These are phyloP conservation scores for human DNA, from an alignment of 2,113 vertebrate genomes.

Conservation along the genomic window DNA sequence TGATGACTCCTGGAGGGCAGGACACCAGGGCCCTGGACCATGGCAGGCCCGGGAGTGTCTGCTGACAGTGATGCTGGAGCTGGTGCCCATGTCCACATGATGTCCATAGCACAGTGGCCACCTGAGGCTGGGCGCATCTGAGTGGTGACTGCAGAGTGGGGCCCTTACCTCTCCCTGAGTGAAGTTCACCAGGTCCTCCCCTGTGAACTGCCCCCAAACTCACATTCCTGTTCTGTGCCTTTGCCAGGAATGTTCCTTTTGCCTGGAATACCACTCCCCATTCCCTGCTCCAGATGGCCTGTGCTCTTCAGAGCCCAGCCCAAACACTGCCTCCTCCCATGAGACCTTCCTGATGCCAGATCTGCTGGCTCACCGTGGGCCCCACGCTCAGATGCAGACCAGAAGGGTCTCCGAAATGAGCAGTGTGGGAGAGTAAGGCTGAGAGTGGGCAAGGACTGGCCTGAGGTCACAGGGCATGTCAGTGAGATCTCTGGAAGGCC, in stretches of 20 bases:
- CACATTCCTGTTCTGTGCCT: background rate
- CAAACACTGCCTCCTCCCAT: too few relatives aligned
- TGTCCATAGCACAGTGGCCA: background rate
- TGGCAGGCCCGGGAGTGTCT: background rate
- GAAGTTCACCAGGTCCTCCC: constrained; percentile 87
- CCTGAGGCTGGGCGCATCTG: background rate
- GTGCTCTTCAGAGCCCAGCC: too few relatives aligned
- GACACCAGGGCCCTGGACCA: background rate
- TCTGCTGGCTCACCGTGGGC: background rate
- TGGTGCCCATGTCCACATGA: fast-evolving
- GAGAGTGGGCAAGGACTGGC: background rate
- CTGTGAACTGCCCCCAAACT: constrained; percentile 28
- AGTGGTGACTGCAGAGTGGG: too few relatives aligned
- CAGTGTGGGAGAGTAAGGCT: background rate
- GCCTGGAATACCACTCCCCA: background rate
- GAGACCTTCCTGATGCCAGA: background rate
- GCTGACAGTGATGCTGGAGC: background rate
- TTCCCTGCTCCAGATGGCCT: background rate
- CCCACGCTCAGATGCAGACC: background rate
- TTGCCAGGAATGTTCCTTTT: background rate
- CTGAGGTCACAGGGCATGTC: background rate
- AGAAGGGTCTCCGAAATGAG: background rate
- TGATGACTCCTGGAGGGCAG: background rate
- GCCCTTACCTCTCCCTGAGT: constrained; percentile 92
- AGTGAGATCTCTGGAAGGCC: background rate